Percentiles rank a stretch among this genome's conserved stretches.
Evolutionary conservation across 2,113 vertebrate species (phyloP).

Genomic region (Nesoenas mayeri): DNA sequence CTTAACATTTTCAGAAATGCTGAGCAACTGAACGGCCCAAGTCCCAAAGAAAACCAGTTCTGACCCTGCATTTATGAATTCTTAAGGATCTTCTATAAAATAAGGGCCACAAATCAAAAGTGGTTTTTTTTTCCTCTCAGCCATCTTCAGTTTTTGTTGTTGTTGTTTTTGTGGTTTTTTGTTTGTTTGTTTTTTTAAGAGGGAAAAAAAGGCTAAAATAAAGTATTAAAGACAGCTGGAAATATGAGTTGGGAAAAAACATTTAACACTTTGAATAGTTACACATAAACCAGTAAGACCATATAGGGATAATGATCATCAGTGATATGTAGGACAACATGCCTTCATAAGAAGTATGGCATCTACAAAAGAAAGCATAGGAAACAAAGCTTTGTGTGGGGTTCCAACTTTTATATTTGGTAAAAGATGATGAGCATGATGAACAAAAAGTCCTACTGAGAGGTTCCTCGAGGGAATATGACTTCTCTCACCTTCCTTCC

Average conservation of each 20-base stretch:
- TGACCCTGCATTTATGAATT: not conserved
- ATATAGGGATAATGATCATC: not conserved
- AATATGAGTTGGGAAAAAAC: not conserved
- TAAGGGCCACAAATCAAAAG: not conserved
- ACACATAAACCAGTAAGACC: not conserved
- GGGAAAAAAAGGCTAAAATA: not conserved
- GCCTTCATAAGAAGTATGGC: not conserved
- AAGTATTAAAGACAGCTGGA: not conserved
- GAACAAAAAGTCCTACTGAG: not conserved
- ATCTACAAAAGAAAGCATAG: not conserved
- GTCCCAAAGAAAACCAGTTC: not conserved
- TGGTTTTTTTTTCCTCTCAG: not conserved
- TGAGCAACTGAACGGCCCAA: not conserved
- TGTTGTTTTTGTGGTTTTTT: too few species aligned
- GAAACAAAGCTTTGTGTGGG: not conserved
- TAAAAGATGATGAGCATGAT: not conserved
- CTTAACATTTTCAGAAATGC: not conserved
- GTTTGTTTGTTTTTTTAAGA: not conserved
- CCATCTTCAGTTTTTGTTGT: not conserved
- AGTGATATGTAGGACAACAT: not conserved
- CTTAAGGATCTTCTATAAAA: not conserved
- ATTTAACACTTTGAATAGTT: not conserved
- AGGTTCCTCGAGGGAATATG: not conserved
- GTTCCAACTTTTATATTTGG: not conserved
- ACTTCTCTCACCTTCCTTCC: not conserved